Evolutionary conservation across 2,888 invertebrate genomes (phyloP).

Genomic region (Tenodera sinensis): DNA sequence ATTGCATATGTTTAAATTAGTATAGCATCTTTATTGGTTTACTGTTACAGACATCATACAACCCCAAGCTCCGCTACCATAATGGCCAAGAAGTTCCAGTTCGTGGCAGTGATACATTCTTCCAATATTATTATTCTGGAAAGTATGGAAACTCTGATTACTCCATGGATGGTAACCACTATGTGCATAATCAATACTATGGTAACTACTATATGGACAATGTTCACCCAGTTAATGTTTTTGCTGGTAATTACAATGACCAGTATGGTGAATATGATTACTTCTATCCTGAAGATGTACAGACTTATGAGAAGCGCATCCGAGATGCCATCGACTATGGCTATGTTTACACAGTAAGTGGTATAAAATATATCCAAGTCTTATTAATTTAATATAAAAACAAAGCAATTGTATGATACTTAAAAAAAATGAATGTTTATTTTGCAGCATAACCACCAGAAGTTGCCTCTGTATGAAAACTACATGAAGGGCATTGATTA

Average conservation of each 20-base stretch:
- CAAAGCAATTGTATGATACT: background rate
- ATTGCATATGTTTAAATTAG: no score
- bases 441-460: background rate
- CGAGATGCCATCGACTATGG: conserved; percentile 57
- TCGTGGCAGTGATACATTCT: conserved; percentile 13
- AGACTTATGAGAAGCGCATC: conserved; percentile 53
- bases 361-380: background rate
- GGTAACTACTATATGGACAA: conserved; percentile 7
- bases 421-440: background rate
- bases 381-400: background rate
- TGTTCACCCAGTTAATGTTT: background rate
- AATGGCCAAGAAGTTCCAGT: conserved; percentile 57
- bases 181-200: background rate
- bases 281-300: conserved; percentile 40
- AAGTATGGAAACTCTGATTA: background rate
- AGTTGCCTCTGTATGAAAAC: background rate
- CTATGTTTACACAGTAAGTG: conserved; percentile 39
- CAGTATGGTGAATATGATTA: conserved; percentile 24
- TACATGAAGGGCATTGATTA: conserved; percentile 12
- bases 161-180: background rate
- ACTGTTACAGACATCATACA: conserved; percentile 14
- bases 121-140: background rate
- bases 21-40: background rate
- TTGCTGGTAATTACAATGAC: background rate
- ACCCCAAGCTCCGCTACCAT: conserved; percentile 49